These are phyloP conservation scores for Ceratosolen fusciceps DNA, from an alignment of 1,140 invertebrate genomes.

Conservation along the genomic window DNA sequence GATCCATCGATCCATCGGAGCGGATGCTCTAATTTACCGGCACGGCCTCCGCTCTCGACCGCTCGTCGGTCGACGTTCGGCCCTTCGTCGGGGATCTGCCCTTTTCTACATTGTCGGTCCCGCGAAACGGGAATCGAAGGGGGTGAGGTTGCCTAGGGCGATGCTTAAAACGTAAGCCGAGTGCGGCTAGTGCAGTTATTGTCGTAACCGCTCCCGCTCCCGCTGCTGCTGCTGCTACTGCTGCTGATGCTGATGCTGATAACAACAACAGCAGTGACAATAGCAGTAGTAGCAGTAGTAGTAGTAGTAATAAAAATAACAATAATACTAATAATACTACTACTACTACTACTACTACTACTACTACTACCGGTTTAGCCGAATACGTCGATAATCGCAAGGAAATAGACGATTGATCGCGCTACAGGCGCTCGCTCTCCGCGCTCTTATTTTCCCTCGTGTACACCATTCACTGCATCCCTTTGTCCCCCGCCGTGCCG, in stretches of 20 bases:
- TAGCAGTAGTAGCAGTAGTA: no score
- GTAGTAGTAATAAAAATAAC: no score
- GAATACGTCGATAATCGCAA: constrained; percentile 45
- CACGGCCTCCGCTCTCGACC: neutral
- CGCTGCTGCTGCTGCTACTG: neutral
- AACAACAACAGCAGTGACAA: no score
- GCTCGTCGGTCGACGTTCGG: neutral
- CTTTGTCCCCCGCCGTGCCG: no score
- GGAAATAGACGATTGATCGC: constrained; percentile 44
- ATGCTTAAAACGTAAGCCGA: no score
- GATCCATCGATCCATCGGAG: neutral
- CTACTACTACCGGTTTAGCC: neutral
- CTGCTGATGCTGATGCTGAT: neutral
- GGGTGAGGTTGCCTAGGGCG: neutral
- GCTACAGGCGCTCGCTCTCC: constrained; percentile 13
- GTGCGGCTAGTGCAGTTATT: neutral
- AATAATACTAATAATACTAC: no score
- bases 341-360: neutral
- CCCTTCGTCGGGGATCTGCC: neutral
- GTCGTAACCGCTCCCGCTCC: neutral
- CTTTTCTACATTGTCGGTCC: neutral
- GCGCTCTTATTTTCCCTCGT: neutral
- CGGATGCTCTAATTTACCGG: constrained; percentile 17
- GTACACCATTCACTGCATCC: constrained; percentile 1
- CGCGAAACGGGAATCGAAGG: neutral